Percentiles rank a stretch among this genome's conserved stretches.
Evolutionary conservation across 2,113 vertebrate species (phyloP).

Genomic region (Chaenogobius annularis): DNA sequence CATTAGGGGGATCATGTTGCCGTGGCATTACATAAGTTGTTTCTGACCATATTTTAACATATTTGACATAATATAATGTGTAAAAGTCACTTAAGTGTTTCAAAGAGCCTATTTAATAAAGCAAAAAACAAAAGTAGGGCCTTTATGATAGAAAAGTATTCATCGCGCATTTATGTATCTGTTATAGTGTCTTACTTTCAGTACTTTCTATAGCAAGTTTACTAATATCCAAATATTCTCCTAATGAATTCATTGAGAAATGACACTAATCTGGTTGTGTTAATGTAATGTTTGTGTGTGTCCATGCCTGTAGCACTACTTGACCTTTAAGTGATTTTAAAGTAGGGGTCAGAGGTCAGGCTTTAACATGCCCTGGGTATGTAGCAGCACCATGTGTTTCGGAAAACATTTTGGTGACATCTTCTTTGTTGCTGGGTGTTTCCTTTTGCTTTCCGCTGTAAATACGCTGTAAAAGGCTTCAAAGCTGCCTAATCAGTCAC

Average conservation of each 20-base stretch:
- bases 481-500: background rate
- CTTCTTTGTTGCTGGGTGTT: constrained; percentile 4
- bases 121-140: too few species aligned
- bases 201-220: background rate
- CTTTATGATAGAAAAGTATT: background rate
- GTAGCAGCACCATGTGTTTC: background rate
- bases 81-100: too few species aligned
- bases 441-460: constrained; percentile 4
- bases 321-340: constrained; percentile 33
- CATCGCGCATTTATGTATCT: background rate
- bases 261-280: background rate
- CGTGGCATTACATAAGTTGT: too few species aligned
- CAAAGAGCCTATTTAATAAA: too few species aligned
- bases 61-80: background rate
- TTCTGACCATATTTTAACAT: background rate
- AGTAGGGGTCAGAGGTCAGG: constrained; percentile 36
- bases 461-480: background rate
- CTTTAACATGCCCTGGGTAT: constrained; percentile 31
- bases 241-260: background rate
- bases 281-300: constrained; percentile 18
- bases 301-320: constrained; percentile 32
- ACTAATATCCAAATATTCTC: background rate
- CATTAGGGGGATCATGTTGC: too few species aligned
- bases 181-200: background rate
- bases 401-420: constrained; percentile 4